Evolutionary conservation across 2,797 vertebrate genomes (phyloP).

Genomic region (Danio kyathit): DNA sequence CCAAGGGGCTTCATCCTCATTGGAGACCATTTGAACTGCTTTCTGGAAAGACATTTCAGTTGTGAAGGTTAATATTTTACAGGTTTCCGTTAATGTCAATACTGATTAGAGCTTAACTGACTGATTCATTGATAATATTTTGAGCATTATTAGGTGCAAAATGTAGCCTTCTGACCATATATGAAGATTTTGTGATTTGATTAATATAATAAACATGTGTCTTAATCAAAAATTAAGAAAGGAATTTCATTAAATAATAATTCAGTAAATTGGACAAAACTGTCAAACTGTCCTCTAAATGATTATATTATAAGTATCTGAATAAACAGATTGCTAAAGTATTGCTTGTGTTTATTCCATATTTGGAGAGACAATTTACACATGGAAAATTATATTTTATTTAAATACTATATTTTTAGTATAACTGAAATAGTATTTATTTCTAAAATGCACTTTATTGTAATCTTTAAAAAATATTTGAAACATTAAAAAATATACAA

Average conservation of each 20-base stretch:
- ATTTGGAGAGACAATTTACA: neutral
- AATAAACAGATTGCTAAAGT: conserved; percentile 6
- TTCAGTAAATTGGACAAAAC: neutral
- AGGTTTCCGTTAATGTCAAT: no score
- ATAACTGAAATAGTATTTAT: no score
- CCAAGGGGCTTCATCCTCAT: neutral
- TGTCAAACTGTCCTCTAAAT: no score
- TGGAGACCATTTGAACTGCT: neutral
- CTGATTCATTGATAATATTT: no score
- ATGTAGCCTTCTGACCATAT: neutral
- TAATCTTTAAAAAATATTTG: no score
- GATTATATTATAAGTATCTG: neutral
- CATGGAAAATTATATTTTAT: no score
- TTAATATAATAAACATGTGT: neutral
- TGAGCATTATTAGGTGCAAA: neutral
- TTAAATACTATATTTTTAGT: no score
- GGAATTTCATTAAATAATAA: no score
- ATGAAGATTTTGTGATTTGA: neutral
- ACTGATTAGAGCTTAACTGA: neutral
- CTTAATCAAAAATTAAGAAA: neutral
- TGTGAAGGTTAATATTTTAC: neutral
- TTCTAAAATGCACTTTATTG: no score
- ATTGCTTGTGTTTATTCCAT: neutral
- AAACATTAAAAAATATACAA: no score
- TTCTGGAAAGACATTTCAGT: neutral